Evolutionary conservation across 1,140 invertebrate species (phyloP), one percentile per base, ranked within the genome.

Genomic region (Phenacoccus solenopsis): DNA sequence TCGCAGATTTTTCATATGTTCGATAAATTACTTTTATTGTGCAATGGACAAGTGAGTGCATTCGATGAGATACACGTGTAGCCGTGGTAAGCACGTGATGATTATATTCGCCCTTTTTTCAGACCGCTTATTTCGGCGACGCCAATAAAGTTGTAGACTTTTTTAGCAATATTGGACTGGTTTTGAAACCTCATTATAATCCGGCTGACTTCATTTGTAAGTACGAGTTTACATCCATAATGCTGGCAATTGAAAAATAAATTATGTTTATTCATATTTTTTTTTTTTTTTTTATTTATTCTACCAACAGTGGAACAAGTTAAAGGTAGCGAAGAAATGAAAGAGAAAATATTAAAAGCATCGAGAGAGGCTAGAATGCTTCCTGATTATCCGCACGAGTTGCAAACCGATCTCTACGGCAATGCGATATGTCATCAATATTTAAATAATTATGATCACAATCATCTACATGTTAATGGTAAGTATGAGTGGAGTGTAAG

Each of bases 1-100:
- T 93, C 90, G 61, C 88, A 91, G 78, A 91, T 93, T 78, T 94
- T 93, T 78, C 88, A 91, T 79, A 88, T 90, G 82, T 92, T 93
- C 76, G 90, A 90, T 79, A 88, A 88, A 77, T 79, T 93, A 61
- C 78, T 93, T n/a, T 78, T 93, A 24, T 79, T 93, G 13, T 88
- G 87, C 74, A 84, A 87, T 72, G 90, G 90, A 49, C 84, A 89
- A 75, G 81, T 82, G 73, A 73, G 73, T 73, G 10, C 25, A 69
- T 1, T 21, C 28, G 27, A 3, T 20, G 25, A 9, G 9, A 20
- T 20, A 12, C 61, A 7, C 9, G 9, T n/a, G 32, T n/a, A 9
- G 32, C 32, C 32, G 21, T 27, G 59, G 12, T 2, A 25, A 25
- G 25, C 21, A 12, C 10, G 25, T 3, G 28, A 10, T 67, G 28